A percentile compares a stretch with the other conserved stretches of the same genome.
phyloP scores from a whole-genome alignment of 2,888 invertebrate genomes.

The Spatulosminthurus flaviceps region DNA sequence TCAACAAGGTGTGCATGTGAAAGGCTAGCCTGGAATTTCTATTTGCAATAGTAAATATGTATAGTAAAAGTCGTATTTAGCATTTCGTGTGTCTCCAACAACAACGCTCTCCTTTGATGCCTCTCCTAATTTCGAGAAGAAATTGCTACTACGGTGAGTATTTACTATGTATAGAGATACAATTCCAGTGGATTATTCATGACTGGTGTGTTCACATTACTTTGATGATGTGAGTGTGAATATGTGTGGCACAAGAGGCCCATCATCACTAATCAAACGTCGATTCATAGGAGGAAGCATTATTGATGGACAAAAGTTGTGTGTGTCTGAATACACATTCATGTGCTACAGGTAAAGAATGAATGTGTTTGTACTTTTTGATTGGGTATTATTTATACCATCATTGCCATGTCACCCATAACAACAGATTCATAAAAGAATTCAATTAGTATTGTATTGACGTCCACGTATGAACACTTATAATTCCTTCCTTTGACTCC shows the following conservation, averaged over 20 bases:
- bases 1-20: too few relatives aligned
- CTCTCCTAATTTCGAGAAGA: too few relatives aligned
- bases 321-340: neutral
- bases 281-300: conserved; percentile 16
- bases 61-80: too few relatives aligned
- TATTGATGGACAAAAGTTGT: neutral
- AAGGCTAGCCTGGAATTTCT: too few relatives aligned
- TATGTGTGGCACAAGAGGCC: conserved; percentile 4
- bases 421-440: conserved; percentile 35
- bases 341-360: neutral
- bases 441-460: conserved; percentile 45
- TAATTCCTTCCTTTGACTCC: neutral
- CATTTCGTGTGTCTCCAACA: too few relatives aligned
- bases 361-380: conserved; percentile 36
- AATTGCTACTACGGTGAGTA: too few relatives aligned
- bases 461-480: conserved; percentile 5
- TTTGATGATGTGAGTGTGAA: neutral
- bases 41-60: too few relatives aligned
- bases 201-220: too few relatives aligned
- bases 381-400: conserved; percentile 36
- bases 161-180: too few relatives aligned
- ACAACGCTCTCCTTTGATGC: too few relatives aligned
- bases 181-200: too few relatives aligned
- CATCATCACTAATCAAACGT: conserved; percentile 28
- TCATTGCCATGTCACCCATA: conserved; percentile 42